Evolutionary conservation across 2,113 vertebrate species (phyloP).

Genomic region (Onychorhynchus coronatus): DNA sequence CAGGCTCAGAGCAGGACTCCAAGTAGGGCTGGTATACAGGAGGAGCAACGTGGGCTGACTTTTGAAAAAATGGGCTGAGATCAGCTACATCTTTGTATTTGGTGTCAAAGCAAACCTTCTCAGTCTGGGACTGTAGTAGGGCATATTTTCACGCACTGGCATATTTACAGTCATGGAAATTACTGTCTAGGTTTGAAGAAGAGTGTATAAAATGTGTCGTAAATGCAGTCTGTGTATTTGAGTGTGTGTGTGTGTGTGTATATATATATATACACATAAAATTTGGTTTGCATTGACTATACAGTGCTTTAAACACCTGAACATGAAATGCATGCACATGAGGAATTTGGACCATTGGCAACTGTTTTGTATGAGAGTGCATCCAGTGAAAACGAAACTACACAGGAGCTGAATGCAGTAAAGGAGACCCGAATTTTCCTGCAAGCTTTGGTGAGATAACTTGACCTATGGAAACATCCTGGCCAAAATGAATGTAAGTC

Average conservation of each 20-base stretch:
- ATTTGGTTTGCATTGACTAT: background rate
- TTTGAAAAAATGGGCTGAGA: background rate
- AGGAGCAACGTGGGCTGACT: background rate
- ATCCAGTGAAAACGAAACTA: background rate
- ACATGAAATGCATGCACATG: background rate
- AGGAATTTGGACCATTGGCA: background rate
- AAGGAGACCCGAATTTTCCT: background rate
- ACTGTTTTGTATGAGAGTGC: too few species aligned
- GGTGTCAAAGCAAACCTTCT: background rate
- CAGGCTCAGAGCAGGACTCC: background rate
- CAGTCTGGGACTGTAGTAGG: background rate
- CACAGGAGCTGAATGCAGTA: background rate
- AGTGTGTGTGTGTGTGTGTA: rapidly evolving
- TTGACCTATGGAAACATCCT: background rate
- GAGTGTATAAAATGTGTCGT: background rate
- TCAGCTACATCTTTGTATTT: background rate
- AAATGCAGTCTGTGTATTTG: background rate
- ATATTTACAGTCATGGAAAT: background rate
- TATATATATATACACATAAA: background rate
- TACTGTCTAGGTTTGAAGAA: background rate
- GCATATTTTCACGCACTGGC: background rate
- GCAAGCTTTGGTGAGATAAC: background rate
- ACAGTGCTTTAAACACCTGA: background rate
- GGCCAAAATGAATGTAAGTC: background rate
- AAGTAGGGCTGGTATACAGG: background rate